phyloP scores from a whole-genome alignment of 1,140 invertebrate genomes.

The Caenorhabditis briggsae region DNA sequence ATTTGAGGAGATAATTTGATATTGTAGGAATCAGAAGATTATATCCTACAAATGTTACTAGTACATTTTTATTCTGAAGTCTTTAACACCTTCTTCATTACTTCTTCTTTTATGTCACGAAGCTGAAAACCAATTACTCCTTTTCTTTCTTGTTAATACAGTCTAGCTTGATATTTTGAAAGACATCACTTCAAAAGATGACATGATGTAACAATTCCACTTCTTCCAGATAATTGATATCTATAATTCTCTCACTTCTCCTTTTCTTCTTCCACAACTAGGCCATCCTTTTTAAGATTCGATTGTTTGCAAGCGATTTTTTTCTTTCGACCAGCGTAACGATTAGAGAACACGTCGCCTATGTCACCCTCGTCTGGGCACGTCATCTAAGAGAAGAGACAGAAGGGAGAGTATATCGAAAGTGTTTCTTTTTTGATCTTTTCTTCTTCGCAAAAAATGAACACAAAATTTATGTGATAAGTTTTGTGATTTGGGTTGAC shows the following conservation, averaged over 20 bases:
- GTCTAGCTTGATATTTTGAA: background rate
- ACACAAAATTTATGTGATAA: conserved; percentile 14
- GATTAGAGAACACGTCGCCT: conserved; percentile 43
- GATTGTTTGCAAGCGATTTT: background rate
- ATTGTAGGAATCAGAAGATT: conserved; percentile 16
- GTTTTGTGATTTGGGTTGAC: conserved; percentile 26
- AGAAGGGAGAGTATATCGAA: background rate
- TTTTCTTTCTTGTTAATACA: background rate
- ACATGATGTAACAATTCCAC: background rate
- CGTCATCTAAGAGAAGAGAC: conserved; percentile 13
- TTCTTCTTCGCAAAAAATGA: background rate
- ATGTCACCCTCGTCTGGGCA: background rate
- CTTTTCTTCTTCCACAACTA: conserved; percentile 9
- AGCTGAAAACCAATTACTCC: too few relatives aligned
- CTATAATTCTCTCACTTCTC: background rate
- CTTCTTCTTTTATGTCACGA: too few relatives aligned
- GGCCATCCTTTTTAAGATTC: conserved; percentile 4
- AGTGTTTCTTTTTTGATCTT: conserved; percentile 49
- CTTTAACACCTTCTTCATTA: too few relatives aligned
- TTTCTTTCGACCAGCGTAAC: conserved; percentile 26
- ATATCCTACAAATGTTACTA: background rate
- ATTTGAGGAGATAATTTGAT: background rate
- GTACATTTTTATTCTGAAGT: too few relatives aligned
- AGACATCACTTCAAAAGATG: background rate
- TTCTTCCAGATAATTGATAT: conserved; percentile 37